Conservation (phyloP, 2,888 invertebrate species). For the Cyaniris semiargus region DNA sequence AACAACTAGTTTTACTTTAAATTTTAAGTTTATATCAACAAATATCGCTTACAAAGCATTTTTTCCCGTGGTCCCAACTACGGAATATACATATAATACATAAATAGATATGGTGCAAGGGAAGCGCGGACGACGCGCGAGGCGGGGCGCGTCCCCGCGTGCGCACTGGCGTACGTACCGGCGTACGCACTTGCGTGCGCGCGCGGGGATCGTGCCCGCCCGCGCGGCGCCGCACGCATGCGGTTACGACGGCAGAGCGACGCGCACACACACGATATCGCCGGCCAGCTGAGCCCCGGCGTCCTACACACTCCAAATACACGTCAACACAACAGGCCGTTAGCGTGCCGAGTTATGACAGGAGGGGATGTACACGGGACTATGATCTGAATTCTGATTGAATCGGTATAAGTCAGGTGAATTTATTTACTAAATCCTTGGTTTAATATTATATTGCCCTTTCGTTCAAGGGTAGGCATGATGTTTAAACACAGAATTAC, state of each 20-base stretch:
- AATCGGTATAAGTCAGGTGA: too few relatives aligned
- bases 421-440: too few relatives aligned
- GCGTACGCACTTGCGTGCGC: constrained; percentile 61
- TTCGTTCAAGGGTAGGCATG: too few relatives aligned
- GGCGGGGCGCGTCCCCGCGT: constrained; percentile 48
- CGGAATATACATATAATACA: constrained; percentile 40
- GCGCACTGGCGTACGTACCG: constrained; percentile 54
- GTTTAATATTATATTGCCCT: too few relatives aligned
- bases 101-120: constrained; percentile 40
- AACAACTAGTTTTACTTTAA: neutral
- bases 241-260: constrained; percentile 65
- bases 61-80: neutral
- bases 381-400: too few relatives aligned
- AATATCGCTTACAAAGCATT: neutral
- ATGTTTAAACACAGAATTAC: too few relatives aligned
- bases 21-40: too few relatives aligned
- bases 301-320: constrained; percentile 68
- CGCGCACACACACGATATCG: constrained; percentile 76
- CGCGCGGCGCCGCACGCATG: constrained; percentile 43
- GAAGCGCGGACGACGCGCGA: constrained; percentile 54
- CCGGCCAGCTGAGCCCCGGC: constrained; percentile 75
- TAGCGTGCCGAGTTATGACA: neutral
- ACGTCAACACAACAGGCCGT: constrained; percentile 49
- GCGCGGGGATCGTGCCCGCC: constrained; percentile 49
- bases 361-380: constrained; percentile 32